phyloP scores from a whole-genome alignment of 2,888 invertebrate species.

The Temnothorax rugatulus region DNA sequence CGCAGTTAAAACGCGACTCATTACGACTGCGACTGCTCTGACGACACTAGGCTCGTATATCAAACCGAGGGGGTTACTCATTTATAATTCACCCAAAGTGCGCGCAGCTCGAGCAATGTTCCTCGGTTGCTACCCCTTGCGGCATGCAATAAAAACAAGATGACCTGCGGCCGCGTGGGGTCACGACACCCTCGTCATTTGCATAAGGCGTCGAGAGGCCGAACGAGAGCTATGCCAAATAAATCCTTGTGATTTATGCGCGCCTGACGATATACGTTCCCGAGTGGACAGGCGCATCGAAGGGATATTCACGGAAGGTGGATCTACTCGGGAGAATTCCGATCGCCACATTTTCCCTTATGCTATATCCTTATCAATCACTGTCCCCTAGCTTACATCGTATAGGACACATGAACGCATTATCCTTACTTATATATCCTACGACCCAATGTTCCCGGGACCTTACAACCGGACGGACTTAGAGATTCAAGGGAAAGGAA shows the following conservation, averaged over 20 bases:
- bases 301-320: constrained; percentile 11
- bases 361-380: constrained; percentile 59
- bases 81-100: constrained; percentile 58
- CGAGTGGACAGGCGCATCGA: background rate
- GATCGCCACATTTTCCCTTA: constrained; percentile 28
- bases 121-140: constrained; percentile 48
- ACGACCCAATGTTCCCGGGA: constrained; percentile 3
- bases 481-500: constrained; percentile 10
- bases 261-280: constrained; percentile 33
- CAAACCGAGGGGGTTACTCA: constrained; percentile 39
- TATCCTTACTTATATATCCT: constrained; percentile 47
- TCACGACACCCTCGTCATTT: constrained; percentile 38
- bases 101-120: constrained; percentile 28
- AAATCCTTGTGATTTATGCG: constrained; percentile 55
- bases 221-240: constrained; percentile 37
- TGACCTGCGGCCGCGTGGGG: constrained; percentile 33
- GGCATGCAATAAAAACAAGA: constrained; percentile 54
- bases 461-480: background rate
- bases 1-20: constrained; percentile 66
- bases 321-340: constrained; percentile 28
- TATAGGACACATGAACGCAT: constrained; percentile 18
- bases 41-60: constrained; percentile 55
- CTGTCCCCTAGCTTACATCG: constrained; percentile 30
- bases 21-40: constrained; percentile 42
- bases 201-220: constrained; percentile 53